Evolutionary conservation across 1,140 invertebrate species (phyloP).

Genomic region (Drosophila pectinifera): DNA sequence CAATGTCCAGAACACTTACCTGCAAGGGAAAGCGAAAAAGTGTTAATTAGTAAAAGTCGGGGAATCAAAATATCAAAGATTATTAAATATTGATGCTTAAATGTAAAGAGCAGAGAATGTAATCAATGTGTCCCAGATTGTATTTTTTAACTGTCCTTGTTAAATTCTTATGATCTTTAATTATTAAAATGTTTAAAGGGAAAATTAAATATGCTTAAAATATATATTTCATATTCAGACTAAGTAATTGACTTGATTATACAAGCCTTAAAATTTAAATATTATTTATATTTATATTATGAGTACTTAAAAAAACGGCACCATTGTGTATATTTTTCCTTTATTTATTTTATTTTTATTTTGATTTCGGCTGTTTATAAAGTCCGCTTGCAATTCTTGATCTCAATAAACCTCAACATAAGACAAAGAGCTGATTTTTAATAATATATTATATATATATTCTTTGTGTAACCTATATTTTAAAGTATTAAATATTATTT

Average conservation of each 20-base stretch:
- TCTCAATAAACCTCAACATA: background rate
- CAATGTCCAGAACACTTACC: conserved; percentile 64
- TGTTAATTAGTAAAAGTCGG: conserved; percentile 67
- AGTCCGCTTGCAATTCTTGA: background rate
- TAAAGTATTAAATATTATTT: background rate
- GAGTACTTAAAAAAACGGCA: no score
- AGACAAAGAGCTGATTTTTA: background rate
- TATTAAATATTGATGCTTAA: conserved; percentile 24
- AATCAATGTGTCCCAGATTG: background rate
- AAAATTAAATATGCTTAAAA: no score
- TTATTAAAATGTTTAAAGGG: background rate
- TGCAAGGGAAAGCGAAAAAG: conserved; percentile 56
- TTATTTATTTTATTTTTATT: background rate
- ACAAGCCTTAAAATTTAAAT: no score
- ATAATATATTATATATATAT: no score
- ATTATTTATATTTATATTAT: no score
- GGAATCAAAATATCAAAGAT: conserved; percentile 22
- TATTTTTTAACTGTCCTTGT: background rate
- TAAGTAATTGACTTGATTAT: no score
- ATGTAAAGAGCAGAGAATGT: background rate
- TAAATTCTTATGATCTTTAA: conserved; percentile 29
- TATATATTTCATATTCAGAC: no score
- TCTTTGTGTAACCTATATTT: background rate
- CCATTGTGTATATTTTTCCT: background rate
- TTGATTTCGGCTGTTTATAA: background rate